These are phyloP conservation scores for Acrocephalus arundinaceus DNA, from an alignment of 2,113 vertebrate species.

Conservation along the genomic window DNA sequence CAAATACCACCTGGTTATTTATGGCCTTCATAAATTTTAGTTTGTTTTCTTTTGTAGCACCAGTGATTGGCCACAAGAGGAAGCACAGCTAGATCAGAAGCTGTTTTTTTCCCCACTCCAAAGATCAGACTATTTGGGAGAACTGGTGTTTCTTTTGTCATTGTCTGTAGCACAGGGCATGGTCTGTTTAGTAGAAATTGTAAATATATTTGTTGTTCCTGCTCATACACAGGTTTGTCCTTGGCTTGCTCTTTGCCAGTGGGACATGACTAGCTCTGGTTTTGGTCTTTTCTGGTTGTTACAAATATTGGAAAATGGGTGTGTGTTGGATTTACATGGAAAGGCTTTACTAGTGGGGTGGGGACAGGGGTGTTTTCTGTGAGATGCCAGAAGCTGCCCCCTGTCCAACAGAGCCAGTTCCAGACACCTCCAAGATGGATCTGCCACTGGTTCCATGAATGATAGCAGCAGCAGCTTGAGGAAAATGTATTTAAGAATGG, in stretches of 20 bases:
- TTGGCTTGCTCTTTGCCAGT: neutral
- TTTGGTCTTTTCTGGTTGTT: neutral
- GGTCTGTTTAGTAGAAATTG: neutral
- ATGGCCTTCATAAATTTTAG: neutral
- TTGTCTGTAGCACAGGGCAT: neutral
- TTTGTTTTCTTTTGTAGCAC: neutral
- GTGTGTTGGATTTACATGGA: neutral
- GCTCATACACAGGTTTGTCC: neutral
- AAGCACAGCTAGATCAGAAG: neutral
- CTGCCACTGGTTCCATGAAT: neutral
- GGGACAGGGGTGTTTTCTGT: neutral
- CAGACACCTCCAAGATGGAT: neutral
- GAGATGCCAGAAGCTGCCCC: neutral
- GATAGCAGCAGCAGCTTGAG: rapidly evolving
- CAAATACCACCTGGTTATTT: neutral
- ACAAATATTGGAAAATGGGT: neutral
- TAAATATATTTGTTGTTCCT: neutral
- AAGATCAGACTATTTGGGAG: neutral
- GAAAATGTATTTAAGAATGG: neutral
- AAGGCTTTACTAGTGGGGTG: neutral
- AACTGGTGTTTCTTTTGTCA: neutral
- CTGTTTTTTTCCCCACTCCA: rapidly evolving
- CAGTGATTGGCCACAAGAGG: neutral
- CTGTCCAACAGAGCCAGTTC: neutral
- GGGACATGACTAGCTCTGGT: neutral